These are phyloP conservation scores for Ceramica pisi DNA, from an alignment of 2,888 invertebrate species.

Conservation along the genomic window DNA sequence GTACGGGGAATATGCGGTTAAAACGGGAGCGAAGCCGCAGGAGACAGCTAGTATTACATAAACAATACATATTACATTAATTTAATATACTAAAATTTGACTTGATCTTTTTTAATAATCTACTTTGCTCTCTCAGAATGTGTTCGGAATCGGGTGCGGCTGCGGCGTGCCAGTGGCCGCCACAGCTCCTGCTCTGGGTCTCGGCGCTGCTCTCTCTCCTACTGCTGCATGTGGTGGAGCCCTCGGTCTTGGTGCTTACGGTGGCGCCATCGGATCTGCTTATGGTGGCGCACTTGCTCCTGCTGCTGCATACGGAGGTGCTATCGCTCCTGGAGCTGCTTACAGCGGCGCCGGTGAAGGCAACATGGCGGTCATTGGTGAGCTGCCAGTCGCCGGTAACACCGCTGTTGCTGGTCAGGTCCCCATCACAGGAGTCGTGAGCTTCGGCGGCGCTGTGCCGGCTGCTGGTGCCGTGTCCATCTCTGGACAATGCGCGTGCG, in stretches of 20 bases:
- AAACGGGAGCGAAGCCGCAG: too few relatives aligned
- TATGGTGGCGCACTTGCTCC: conserved; percentile 19
- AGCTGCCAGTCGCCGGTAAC: conserved; percentile 73
- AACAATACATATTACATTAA: too few relatives aligned
- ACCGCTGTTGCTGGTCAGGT: conserved; percentile 52
- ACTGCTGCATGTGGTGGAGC: conserved; percentile 14
- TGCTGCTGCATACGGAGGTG: not conserved
- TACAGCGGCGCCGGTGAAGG: conserved; percentile 51
- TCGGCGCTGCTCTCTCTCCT: not conserved
- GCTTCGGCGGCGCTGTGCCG: conserved; percentile 34
- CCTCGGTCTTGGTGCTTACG: conserved; percentile 9
- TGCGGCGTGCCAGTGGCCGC: not conserved
- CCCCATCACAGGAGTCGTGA: conserved; percentile 50
- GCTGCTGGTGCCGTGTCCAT: conserved; percentile 52
- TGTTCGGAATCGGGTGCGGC: not conserved
- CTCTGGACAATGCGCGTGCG: conserved; percentile 23
- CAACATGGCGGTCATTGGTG: conserved; percentile 63
- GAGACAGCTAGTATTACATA: too few relatives aligned
- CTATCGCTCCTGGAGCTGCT: conserved; percentile 17
- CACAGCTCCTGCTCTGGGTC: not conserved
- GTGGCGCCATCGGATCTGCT: conserved; percentile 3
- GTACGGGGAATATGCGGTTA: too few relatives aligned
- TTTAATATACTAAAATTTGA: too few relatives aligned
- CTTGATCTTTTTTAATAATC: not conserved
- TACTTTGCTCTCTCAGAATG: not conserved